Conservation (phyloP, 2,888 invertebrate species). For the Melangyna quadrimaculata region DNA sequence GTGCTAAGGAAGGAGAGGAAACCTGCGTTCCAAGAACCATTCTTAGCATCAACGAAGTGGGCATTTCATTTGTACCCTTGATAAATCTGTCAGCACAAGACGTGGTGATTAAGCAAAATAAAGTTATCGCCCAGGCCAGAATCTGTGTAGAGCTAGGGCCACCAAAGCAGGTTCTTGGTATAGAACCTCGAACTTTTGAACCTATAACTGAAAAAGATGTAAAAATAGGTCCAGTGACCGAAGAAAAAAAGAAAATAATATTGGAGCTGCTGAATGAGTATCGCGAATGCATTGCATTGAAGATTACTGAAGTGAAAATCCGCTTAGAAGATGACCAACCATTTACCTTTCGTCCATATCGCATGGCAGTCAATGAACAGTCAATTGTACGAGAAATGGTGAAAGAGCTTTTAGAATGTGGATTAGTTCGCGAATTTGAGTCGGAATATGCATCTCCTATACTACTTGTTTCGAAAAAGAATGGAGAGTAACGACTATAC, state of each 20-base stretch:
- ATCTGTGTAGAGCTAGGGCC: neutral
- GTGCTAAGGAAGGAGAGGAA: too few relatives aligned
- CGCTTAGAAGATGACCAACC: too few relatives aligned
- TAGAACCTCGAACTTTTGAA: neutral
- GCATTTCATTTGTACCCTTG: too few relatives aligned
- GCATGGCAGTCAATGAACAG: slow-evolving; percentile 73
- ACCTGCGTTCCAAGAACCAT: too few relatives aligned
- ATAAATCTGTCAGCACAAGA: too few relatives aligned
- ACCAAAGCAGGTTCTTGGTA: neutral
- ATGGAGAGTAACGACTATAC: slow-evolving; percentile 72
- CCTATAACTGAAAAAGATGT: neutral
- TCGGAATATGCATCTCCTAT: slow-evolving; percentile 72
- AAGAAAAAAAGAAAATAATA: too few relatives aligned
- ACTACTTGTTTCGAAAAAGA: slow-evolving; percentile 69
- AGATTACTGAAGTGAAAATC: slow-evolving; percentile 68
- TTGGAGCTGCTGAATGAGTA: neutral
- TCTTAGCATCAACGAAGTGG: too few relatives aligned
- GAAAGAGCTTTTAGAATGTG: slow-evolving; percentile 59
- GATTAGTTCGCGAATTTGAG: too few relatives aligned
- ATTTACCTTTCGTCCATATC: slow-evolving; percentile 74
- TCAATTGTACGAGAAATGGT: slow-evolving; percentile 70
- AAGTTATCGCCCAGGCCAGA: too few relatives aligned
- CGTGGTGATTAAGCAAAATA: too few relatives aligned
- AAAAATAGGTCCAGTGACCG: too few relatives aligned
- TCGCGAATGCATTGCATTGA: slow-evolving; percentile 30